Base-by-base conservation (phyloP, 2,888 invertebrate species). In the Scelioninae gen. 1 region DNA sequence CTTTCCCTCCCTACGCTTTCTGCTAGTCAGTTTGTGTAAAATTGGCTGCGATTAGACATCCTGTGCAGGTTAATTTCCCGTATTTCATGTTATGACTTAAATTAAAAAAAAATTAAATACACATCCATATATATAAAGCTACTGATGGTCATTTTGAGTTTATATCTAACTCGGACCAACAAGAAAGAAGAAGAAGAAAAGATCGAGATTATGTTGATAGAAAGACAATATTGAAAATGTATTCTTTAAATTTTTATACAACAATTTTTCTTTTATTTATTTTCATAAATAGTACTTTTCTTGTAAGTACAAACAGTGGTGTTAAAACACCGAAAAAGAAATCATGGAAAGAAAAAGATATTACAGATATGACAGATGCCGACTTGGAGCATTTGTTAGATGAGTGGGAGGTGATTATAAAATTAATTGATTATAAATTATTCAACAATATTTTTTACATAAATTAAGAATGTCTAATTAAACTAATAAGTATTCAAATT, bases 281-380 rank as follows among this genome's bases (percentile, higher is more conserved):
- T 62, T 11, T 62, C 49, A 8, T 83, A 40, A 63, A 68, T 38
- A 10, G 9, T 32, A 69, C 40, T 38, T 31, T 62, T 4, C 56
- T 72, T 9, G 47, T 43, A 32, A 68, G 62, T 60, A 29, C 63
- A 15, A 49, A 43, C 34, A 71, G 83, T 58, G 55, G 84, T 32
- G 55, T 60, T 1, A 85, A 93, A 38, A 6, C 9, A 45, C 93
- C 93, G 16, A 94, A 95, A 31, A 96, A 96, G 90, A 97, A 96
- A 63, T 94, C 94, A 31, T 97, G 97, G 97, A 97, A 97, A 0
- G 98, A 98, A 90, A 99, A 99, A 93, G 97, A 98, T 92, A 96
- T 99, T 66, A 93, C 96, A 45, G 98, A 98, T 91, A 99, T 95
- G 90, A 95, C 94, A 4, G 99, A 99, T 92, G 98, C 97, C 0